phyloP scores from a whole-genome alignment of 2,888 invertebrate species.

The Nemapogon koenigi region DNA sequence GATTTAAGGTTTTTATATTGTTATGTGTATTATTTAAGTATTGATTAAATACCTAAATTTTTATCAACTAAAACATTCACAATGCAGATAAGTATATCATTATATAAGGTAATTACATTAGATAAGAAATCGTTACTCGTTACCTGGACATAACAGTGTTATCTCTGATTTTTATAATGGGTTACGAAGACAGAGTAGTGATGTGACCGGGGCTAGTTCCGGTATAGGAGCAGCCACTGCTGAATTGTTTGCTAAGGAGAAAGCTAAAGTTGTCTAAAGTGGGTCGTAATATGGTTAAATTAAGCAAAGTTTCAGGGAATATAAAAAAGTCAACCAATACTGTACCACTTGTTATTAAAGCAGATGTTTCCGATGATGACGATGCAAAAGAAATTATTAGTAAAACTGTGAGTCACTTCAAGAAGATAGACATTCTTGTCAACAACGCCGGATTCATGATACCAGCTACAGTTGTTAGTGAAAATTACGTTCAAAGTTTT shows the following conservation, averaged over 20 bases:
- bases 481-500: slow-evolving; percentile 21
- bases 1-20: no score
- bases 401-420: slow-evolving; percentile 21
- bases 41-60: no score
- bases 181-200: slow-evolving; percentile 21
- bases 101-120: no score
- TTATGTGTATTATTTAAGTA: no score
- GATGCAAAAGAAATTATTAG: slow-evolving; percentile 22
- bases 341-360: slow-evolving; percentile 24
- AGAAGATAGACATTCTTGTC: slow-evolving; percentile 27
- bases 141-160: no score
- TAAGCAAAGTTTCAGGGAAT: not conserved
- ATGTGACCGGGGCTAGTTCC: slow-evolving; percentile 26
- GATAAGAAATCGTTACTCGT: no score
- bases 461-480: slow-evolving; percentile 15
- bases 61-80: no score
- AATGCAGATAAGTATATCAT: no score
- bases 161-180: no score
- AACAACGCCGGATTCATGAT: slow-evolving; percentile 25
- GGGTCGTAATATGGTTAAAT: slow-evolving; percentile 21
- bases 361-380: slow-evolving; percentile 24
- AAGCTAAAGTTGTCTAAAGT: slow-evolving; percentile 27
- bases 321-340: slow-evolving; percentile 10
- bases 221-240: slow-evolving; percentile 31
- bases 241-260: slow-evolving; percentile 25